Percentiles rank a stretch among this genome's conserved stretches.
Evolutionary conservation across 2,113 vertebrate genomes (phyloP).

Genomic region (Elgaria multicarinata): DNA sequence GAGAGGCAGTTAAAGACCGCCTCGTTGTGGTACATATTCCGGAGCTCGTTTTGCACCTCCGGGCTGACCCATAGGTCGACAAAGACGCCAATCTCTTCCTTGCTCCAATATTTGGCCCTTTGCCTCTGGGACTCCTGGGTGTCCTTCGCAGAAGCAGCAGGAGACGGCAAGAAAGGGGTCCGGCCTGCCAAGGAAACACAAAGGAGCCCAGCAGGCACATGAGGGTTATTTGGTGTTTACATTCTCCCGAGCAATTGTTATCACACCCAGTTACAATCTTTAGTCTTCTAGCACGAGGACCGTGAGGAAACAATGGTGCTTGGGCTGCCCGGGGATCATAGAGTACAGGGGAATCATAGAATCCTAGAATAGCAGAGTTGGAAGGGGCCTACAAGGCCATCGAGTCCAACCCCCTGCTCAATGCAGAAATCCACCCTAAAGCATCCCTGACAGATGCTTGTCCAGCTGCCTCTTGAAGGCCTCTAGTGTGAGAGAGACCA

Average conservation of each 20-base stretch:
- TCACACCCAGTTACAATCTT: not conserved
- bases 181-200: not conserved
- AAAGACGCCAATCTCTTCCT: not conserved
- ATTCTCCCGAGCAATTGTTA: not conserved
- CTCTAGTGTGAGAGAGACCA: too few species aligned
- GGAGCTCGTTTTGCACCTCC: conserved; percentile 14
- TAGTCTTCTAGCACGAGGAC: not conserved
- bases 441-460: too few species aligned
- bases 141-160: not conserved
- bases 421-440: too few species aligned
- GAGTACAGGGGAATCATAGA: too few species aligned
- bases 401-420: too few species aligned
- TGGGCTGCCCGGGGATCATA: not conserved
- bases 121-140: conserved; percentile 6
- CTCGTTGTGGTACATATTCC: not conserved
- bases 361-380: too few species aligned
- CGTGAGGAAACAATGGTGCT: not conserved
- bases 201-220: not conserved
- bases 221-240: not conserved
- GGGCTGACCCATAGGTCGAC: conserved; percentile 8
- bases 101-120: conserved; percentile 5
- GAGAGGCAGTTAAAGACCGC: conserved; percentile 12
- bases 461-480: too few species aligned
- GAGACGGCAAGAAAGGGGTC: not conserved
- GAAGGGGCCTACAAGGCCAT: too few species aligned